Evolutionary conservation across 2,113 vertebrate species (phyloP), one percentile per base, ranked within the genome.

Genomic region (Elephas maximus): DNA sequence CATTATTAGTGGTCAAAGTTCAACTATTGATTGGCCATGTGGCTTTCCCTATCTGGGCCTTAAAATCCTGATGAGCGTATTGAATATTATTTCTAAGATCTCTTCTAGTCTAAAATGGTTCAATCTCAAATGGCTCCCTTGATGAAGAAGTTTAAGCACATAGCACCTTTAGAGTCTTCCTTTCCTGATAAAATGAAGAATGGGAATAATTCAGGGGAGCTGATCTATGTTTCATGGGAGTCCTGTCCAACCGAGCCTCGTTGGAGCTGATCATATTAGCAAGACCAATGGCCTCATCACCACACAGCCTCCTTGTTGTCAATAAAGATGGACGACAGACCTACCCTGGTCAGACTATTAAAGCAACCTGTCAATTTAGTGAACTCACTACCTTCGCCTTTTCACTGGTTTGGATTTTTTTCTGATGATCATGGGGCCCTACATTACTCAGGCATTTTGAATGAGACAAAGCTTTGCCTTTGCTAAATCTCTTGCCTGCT

Each of bases 391-490:
- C 44, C 18, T 80, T 73, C 33, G 5, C 17, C 88, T 73, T 77
- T 93, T 53, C 15, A 5, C 65, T 24, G 17, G 8, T 92, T 69
- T 91, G 24, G 71, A 65, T 41, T 11, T 82, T 41, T n/a, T 41
- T 71, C 48, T 4, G 37, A 93, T 7, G 37, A 90, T 53, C 67
- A 11, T 60, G 11, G 37, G 51, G 12, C 28, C 74, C 79, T 71
- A 5, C 48, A 33, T 85, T 95, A 62, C n/a, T 62, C 28, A 71
- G 62, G 65, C 0, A 4, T 96, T 96, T 88, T 94, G 74, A 89
- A 94, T 8, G 73, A 82, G 45, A 80, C 28, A 14, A 3, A 7
- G 6, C 63, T 95, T 92, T 80, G 44, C 26, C 30, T 89, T 67
- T 57, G 6, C 26, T 83, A 69, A 69, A 65, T 83, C 85, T 96